Conservation (phyloP, 2,113 vertebrate species). For the Athene noctua region DNA sequence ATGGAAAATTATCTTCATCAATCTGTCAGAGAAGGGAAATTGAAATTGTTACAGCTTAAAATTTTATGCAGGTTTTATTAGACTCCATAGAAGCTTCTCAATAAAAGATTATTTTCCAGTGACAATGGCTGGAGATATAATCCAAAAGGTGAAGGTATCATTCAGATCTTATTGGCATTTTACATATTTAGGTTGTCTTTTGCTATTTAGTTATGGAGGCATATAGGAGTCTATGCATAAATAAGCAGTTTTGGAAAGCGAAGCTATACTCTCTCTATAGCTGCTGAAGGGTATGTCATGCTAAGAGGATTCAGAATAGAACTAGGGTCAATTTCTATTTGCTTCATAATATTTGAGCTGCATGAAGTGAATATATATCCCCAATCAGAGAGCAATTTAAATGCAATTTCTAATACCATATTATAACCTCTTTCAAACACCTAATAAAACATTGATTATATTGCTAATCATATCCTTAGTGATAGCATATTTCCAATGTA, state of each 20-base stretch:
- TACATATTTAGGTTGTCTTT: neutral
- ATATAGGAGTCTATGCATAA: neutral
- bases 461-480: neutral
- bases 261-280: neutral
- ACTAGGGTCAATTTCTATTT: neutral
- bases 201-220: neutral
- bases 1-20: slow-evolving; percentile 20
- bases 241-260: neutral
- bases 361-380: neutral
- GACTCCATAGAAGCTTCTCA: neutral
- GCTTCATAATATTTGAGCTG: neutral
- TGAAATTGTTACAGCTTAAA: slow-evolving; percentile 27
- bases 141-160: neutral
- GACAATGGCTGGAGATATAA: neutral
- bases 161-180: slow-evolving; percentile 3
- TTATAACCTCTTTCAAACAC: neutral
- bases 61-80: slow-evolving; percentile 55
- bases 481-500: neutral
- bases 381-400: neutral
- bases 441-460: neutral
- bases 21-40: neutral
- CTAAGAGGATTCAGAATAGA: neutral
- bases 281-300: neutral
- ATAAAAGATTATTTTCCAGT: slow-evolving; percentile 23
- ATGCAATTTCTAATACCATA: neutral